Evolutionary conservation across 2,797 vertebrate species (phyloP), one percentile per base, ranked within the genome.

Genomic region (Sebastes hubbsi): DNA sequence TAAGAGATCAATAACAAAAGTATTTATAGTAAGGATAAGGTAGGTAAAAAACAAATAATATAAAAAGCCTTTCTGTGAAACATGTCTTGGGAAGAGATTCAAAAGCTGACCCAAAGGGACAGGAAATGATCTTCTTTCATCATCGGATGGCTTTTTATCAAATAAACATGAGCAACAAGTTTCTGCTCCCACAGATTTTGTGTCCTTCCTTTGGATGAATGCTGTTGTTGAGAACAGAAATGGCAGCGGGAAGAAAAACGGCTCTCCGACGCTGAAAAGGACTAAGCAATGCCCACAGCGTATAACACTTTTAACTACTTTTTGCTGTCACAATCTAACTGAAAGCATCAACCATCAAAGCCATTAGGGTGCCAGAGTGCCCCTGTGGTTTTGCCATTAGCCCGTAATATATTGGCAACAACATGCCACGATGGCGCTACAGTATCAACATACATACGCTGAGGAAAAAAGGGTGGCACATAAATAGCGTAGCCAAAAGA

Each of bases 361-460:
- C 87, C 80, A 89, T 92, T 92, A 90, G 84, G 77, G 85, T 89
- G 81, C 90, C 86, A 86, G 82, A 87, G 87, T 86, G 84, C 77
- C 89, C 90, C 86, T 79, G 86, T 88, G 88, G 90, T 90, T 91
- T 87, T 82, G 85, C 87, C 87, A 92, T 95, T 93, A 93, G 78
- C 77, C 59, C 18, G 2, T 83, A 91, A 93, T 91, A 88, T 90
- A 92, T 90, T 87, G 81, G 82, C 83, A 88, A 78, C 83, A 86
- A 80, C 69, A 75, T 81, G 72, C 55, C 86, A 88, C 22, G 49
- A 38, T 32, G 42, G 83, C 79, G 58, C 86, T 78, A 58, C 78
- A 71, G 83, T 65, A 89, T 80, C 83, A 89, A 83, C 86, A 85
- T 83, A 77, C 80, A 78, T 88, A 61, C 72, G 69, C 59, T 20